These are phyloP conservation scores for Venusia cambrica DNA, from an alignment of 2,888 invertebrate species.

Conservation along the genomic window DNA sequence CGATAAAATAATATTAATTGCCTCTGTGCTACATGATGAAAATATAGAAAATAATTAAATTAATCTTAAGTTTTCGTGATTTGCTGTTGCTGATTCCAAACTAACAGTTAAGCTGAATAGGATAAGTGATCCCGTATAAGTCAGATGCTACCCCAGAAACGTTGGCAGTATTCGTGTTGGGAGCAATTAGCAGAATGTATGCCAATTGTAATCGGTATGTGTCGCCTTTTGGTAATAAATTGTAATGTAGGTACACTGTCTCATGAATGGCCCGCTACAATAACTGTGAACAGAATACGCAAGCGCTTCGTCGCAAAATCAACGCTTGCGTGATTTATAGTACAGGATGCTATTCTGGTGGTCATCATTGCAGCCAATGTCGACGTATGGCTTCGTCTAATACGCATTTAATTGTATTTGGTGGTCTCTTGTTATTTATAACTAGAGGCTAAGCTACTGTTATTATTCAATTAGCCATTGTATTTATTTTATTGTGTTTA, in stretches of 20 bases:
- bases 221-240: slow-evolving; percentile 44
- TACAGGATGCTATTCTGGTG: slow-evolving; percentile 32
- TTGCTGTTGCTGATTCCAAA: too few species aligned
- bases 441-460: slow-evolving; percentile 8
- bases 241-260: slow-evolving; percentile 58
- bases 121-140: too few species aligned
- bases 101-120: too few species aligned
- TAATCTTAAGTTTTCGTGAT: too few species aligned
- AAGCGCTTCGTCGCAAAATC: slow-evolving; percentile 26
- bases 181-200: slow-evolving; percentile 38
- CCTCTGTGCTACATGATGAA: slow-evolving; percentile 2
- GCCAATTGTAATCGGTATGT: slow-evolving; percentile 50
- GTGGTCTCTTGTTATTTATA: slow-evolving; percentile 14
- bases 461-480: slow-evolving; percentile 3
- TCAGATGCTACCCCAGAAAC: slow-evolving; percentile 13
- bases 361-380: slow-evolving; percentile 33
- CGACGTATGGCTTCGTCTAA: slow-evolving; percentile 24
- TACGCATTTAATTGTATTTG: slow-evolving; percentile 22
- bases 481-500: too few species aligned
- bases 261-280: slow-evolving; percentile 55
- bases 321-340: slow-evolving; percentile 40
- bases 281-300: slow-evolving; percentile 44
- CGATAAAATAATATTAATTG: slow-evolving; percentile 7
- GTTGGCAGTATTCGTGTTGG: slow-evolving; percentile 24
- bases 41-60: background rate